Conservation (phyloP, 2,113 vertebrate genomes). For the Syrmaticus mikado region DNA sequence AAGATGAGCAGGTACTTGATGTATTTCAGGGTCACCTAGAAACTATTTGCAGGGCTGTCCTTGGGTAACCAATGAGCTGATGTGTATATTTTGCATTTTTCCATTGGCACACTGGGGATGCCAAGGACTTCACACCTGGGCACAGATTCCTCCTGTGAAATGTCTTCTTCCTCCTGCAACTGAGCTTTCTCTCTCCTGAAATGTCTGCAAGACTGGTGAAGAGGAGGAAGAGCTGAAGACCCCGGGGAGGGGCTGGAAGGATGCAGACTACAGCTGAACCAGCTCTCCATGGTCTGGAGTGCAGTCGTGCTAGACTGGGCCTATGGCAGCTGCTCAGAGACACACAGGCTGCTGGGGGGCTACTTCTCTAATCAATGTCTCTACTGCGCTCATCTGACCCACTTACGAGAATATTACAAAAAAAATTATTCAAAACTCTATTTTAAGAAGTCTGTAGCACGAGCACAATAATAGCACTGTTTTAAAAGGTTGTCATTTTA, state of each 20-base stretch:
- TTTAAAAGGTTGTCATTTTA: conserved; percentile 51
- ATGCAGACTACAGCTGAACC: background rate
- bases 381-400: background rate
- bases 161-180: background rate
- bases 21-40: background rate
- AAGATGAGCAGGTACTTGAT: background rate
- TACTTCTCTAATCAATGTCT: background rate
- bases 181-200: background rate
- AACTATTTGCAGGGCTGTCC: background rate
- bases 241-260: background rate
- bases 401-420: background rate
- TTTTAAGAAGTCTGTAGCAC: background rate
- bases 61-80: background rate
- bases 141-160: fast-evolving
- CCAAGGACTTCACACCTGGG: background rate
- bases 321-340: fast-evolving
- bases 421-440: background rate
- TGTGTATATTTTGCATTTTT: background rate
- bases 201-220: background rate
- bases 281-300: fast-evolving
- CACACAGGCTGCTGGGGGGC: fast-evolving
- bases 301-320: background rate
- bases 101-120: background rate
- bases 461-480: background rate
- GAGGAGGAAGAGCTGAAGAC: background rate